Evolutionary conservation across 2,113 vertebrate genomes (phyloP), one percentile per base, ranked within the genome.

Genomic region (Monopterus albus): DNA sequence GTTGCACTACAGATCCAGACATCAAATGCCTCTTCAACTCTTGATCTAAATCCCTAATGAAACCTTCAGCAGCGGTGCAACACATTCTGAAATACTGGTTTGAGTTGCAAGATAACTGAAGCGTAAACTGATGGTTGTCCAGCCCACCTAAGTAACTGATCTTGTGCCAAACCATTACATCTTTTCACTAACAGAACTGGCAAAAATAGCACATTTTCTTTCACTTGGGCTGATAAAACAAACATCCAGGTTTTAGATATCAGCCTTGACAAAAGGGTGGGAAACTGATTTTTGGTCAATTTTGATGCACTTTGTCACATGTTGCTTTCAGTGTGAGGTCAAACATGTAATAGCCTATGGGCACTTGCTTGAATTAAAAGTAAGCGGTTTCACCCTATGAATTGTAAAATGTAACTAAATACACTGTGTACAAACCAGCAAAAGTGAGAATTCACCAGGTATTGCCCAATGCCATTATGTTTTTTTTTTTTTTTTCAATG

Each of bases 1-100:
- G 47, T 70, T 72, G 20, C 72, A n/a, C 40, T 18, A 13, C 42
- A 59, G 40, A 70, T 43, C 12, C 39, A 36, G 66, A 55, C 42
- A 80, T 66, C 9, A 63, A 42, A 66, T 33, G 18, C 29, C 28
- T 56, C 61, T 56, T 6, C n/a, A 39, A 69, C 38, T 40, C 7
- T 55, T 28, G 1, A 20, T 65, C 10, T 72, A 15, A 47, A 49
- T 46, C 21, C 18, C 49, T n/a, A n/a, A 67, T 59, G 67, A 69
- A 23, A 40, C 40, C 12, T 45, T 40, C 20, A n/a, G n/a, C n/a
- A 15, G 23, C 26, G 25, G 6, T 2, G 8, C 31, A 59, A 14
- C 51, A 57, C 13, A 31, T 21, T 55, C 14, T 66, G 25, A 26
- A 65, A 38, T 12, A n/a, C 25, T 15, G 4, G 20, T 42, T 47